Base-by-base conservation (phyloP, 2,888 invertebrate species). In the Autographa gamma region DNA sequence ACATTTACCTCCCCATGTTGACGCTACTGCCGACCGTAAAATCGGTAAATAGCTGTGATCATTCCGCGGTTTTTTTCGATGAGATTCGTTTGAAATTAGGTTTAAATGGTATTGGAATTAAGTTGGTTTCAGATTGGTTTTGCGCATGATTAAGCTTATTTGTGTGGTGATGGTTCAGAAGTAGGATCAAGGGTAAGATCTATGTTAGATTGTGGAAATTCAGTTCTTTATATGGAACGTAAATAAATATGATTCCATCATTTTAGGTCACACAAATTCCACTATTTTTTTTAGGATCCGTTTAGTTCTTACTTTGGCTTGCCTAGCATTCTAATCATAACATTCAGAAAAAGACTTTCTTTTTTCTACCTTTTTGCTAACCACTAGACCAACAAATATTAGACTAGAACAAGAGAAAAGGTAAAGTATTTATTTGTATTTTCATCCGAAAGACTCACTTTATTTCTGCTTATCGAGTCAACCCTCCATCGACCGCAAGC, bases 1-100 rank as follows among this genome's bases (percentile, higher is more conserved):
- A 82, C 76, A 79, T 86, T 82, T 80, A 81, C 77, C 65, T 76
- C 72, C 67, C 67, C 16, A 60, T 82, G 69, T 85, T 77, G 74
- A 74, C 71, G 68, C 65, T 19, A 13, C 31, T 60, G 60, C 61
- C 41, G 61, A 69, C 65, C 67, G 74, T 62, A 43, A 56, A 65
- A 68, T n/a, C 52, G 60, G 43, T 5, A 68, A 66, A 66, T 74
- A 60, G 16, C 8, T 63, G 31, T 31, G 52, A 32, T 63, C 2
- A 59, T 70, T 81, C 56, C 66, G 41, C 1, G 11, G 31, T 41
- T 65, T 58, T n/a, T 60, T 34, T 25, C n/a, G 31, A 59, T 16
- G 25, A 59, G 31, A 13, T 59, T 25, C 16, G 31, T 16, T 59
- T 16, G 59, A 59, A 31, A 59, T 59, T 56, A 56, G 54, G 25